A percentile compares a stretch with the other conserved stretches of the same genome.
These are phyloP conservation scores for Pangasius mekongensis DNA, from an alignment of 2,797 vertebrate genomes.

Conservation along the genomic window DNA sequence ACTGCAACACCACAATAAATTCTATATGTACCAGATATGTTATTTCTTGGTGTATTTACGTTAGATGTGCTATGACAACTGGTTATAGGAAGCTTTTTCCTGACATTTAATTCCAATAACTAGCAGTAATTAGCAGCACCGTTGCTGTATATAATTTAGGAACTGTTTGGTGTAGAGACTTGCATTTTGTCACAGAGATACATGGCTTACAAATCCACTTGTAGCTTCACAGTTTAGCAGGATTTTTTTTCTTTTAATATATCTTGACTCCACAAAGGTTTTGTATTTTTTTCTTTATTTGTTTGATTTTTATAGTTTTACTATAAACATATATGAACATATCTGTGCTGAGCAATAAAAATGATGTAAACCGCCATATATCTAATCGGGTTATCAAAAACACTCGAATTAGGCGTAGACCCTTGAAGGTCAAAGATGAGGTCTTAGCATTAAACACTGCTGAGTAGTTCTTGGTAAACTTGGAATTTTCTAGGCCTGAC, in stretches of 20 bases:
- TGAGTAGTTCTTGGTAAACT: background rate
- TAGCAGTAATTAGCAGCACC: background rate
- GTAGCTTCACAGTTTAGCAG: too few species aligned
- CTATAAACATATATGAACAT: background rate
- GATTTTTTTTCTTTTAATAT: too few species aligned
- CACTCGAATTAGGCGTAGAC: background rate
- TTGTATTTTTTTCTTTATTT: background rate
- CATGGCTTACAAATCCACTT: too few species aligned
- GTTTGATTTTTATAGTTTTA: background rate
- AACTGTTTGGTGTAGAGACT: background rate
- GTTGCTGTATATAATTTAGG: too few species aligned
- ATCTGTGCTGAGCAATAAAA: background rate
- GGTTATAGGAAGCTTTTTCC: background rate
- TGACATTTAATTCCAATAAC: background rate
- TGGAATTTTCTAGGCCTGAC: background rate
- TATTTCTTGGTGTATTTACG: background rate
- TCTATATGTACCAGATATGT: background rate
- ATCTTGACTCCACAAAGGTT: too few species aligned
- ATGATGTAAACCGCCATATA: too few species aligned
- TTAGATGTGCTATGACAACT: background rate
- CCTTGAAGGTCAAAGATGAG: background rate
- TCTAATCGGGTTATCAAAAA: background rate
- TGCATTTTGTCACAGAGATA: background rate
- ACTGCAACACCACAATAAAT: background rate
- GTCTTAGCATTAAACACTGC: background rate